Base-by-base conservation (phyloP, 2,888 invertebrate genomes). In the Drosophila atripex region DNA sequence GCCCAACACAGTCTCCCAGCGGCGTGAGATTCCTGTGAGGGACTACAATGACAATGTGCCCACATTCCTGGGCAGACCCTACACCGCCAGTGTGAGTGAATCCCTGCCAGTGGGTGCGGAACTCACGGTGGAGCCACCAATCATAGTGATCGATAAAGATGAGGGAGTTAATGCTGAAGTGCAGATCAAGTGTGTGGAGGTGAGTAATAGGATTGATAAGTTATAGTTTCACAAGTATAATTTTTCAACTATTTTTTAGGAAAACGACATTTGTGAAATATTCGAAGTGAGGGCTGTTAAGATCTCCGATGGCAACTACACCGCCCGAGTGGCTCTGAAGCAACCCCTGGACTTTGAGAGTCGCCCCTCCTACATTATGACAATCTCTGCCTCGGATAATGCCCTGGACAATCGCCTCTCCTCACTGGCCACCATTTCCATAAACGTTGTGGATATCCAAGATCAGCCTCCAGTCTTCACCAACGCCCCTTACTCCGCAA, bases 41-140 rank as follows among this genome's bases (percentile, higher is more conserved):
- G 97, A 97, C 83, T 94, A 94, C 18, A 97, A 97, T 86, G 97
- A 97, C 90, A 97, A 97, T 88, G 92, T 94, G 0, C 97, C 97
- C 0, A 92, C 93, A 12, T 96, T 96, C 88, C 93, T 94, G 75
- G 95, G 95, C 39, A 92, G 95, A 32, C 96, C 96, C 0, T 96
- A 96, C 84, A 94, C 94, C 30, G 93, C 95, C 2, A 94, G 94
- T 69, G 93, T 96, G 0, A 94, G 94, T 66, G 96, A 96, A 90
- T 94, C 94, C 11, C 93, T 94, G 2, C 89, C 93, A 3, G 93
- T 95, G 1, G 96, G 95, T 1, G 93, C 93, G 7, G 92, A 94
- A 50, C 92, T 96, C 45, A 90, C 92, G 89, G 90, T 94, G 0
- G 90, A 88, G 51, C 93, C 94, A 16, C 93, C 93, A 58, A 94